Conservation (phyloP, 2,113 vertebrate genomes). For the Prochilodus magdalenae region DNA sequence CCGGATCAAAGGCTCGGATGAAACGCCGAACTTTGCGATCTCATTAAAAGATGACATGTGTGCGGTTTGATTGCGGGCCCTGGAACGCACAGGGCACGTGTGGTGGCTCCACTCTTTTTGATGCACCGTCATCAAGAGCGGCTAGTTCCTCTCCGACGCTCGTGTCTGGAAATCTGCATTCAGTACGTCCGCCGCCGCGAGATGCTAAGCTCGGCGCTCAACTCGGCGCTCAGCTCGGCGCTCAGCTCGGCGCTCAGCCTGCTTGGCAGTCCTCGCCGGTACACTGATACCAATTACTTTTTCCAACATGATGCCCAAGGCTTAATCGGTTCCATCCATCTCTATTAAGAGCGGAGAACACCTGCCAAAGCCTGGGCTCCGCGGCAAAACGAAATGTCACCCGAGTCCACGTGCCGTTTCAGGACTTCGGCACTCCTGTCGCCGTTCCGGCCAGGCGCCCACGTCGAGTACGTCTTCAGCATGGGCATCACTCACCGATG, state of each 20-base stretch:
- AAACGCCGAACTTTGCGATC: neutral
- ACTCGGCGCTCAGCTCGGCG: too few species aligned
- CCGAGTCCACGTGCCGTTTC: constrained; percentile 35
- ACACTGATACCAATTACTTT: constrained; percentile 28
- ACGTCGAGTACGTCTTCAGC: neutral
- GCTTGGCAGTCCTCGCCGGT: constrained; percentile 30
- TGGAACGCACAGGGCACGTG: too few species aligned
- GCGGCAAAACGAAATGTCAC: constrained; percentile 42
- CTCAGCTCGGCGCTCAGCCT: constrained; percentile 8
- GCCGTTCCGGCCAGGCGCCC: neutral
- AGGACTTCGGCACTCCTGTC: neutral
- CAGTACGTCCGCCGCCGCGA: neutral
- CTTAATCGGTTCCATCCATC: constrained; percentile 54
- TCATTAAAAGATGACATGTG: constrained; percentile 7
- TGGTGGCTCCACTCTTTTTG: too few species aligned
- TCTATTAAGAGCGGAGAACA: constrained; percentile 48
- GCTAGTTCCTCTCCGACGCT: too few species aligned
- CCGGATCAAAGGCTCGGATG: constrained; percentile 23
- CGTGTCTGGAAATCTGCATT: neutral
- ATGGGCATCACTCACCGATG: neutral
- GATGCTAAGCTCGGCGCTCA: neutral
- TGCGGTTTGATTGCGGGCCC: neutral
- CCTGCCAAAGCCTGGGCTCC: constrained; percentile 34
- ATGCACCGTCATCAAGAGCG: too few species aligned
- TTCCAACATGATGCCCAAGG: constrained; percentile 26